Conservation (phyloP, 2,113 vertebrate genomes). For the Nyctereutes procyonoides region DNA sequence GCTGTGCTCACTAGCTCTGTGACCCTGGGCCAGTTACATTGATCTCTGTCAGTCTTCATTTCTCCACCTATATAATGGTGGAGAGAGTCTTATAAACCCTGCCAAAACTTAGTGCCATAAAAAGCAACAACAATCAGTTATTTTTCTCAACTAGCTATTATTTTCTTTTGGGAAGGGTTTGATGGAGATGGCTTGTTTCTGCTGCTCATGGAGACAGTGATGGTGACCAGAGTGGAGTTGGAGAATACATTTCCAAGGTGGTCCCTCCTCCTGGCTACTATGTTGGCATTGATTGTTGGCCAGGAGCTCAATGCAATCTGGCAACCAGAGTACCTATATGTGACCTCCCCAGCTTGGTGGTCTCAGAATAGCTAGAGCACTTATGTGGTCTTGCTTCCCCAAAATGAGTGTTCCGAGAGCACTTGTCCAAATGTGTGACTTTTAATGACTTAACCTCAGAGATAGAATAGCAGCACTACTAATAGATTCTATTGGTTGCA, state of each 20-base stretch:
- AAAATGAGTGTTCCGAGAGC: neutral
- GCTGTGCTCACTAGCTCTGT: neutral
- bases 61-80: neutral
- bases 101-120: neutral
- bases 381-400: neutral
- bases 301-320: neutral
- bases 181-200: neutral
- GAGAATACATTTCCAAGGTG: neutral
- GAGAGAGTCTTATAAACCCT: neutral
- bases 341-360: no score
- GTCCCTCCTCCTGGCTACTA: neutral
- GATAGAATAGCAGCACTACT: neutral
- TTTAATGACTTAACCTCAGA: neutral
- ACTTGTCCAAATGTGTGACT: neutral
- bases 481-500: neutral
- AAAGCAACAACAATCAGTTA: neutral
- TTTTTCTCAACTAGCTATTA: neutral
- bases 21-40: neutral
- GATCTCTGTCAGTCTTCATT: neutral
- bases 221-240: neutral
- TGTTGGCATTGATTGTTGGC: neutral
- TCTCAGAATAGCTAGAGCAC: neutral
- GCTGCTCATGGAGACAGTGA: neutral
- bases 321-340: fast-evolving
- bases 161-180: neutral